Base-by-base conservation (phyloP, 2,113 vertebrate species). In the Takifugu bimaculatus region DNA sequence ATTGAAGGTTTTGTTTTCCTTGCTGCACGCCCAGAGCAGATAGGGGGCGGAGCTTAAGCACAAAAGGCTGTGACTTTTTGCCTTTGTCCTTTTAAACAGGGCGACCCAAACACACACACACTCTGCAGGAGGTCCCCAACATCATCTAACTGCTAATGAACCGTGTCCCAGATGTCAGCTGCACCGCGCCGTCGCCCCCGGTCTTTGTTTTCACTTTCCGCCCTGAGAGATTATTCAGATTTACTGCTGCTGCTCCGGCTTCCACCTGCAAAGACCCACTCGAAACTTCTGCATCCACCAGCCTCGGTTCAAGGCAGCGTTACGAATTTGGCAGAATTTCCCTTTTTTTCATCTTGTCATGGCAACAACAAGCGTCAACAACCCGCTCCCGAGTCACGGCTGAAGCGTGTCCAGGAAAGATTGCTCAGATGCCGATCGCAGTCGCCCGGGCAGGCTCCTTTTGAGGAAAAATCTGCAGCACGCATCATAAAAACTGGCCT, bases 141-240 rank as follows among this genome's bases (percentile, higher is more conserved):
- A 54, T 80, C 69, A 72, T 75, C 66, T 72, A 7, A 28, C 60
- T 73, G 65, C 52, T 54, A 56, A 52, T 63, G 65, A 76, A 78
- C 78, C 51, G 29, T 47, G 66, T 65, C 74, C 79, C 83, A 83
- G 79, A 85, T 83, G 83, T 79, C 75, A 45, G 43, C 70, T 39
- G 20, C 62, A 48, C 61, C 29, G 65, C 54, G 13, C 60, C 44
- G 72, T 65, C 72, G 32, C 54, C 65, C 54, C 65, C 50, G 4
- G 66, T 12, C 75, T 80, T 80, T 82, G 68, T 81, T 79, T 72
- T 59, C 55, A 55, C 11, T 39, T 39, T 39, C 35, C 4, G 32
- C 9, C 32, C 9, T 11, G 7, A 3, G 2, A 39, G 35, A 39
- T 39, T 39, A 10, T 39, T 39, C 35, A 39, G 35, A 39, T 39